phyloP scores from a whole-genome alignment of 1,140 invertebrate genomes.

The Drosophila mayri region DNA sequence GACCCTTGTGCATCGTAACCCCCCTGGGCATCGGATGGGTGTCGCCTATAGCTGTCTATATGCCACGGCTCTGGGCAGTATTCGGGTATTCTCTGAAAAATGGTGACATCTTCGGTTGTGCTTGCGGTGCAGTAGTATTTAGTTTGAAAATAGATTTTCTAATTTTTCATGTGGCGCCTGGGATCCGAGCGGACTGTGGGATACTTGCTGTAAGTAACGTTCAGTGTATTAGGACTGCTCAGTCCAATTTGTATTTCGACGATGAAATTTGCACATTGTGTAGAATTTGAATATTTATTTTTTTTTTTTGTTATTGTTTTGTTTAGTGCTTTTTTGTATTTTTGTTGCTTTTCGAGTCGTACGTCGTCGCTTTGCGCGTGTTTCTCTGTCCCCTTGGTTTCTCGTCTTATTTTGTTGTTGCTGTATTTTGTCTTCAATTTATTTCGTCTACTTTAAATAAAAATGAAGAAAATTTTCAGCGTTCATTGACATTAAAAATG shows the following conservation, averaged over 20 bases:
- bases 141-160: constrained; percentile 53
- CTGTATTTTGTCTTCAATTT: constrained; percentile 62
- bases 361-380: constrained; percentile 64
- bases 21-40: constrained; percentile 15
- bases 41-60: constrained; percentile 14
- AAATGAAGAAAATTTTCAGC: constrained; percentile 77
- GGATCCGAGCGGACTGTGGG: constrained; percentile 2
- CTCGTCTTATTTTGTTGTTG: constrained; percentile 32
- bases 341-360: constrained; percentile 25
- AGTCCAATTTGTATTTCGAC: constrained; percentile 70
- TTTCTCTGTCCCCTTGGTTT: constrained; percentile 55
- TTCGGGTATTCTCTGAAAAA: constrained; percentile 19
- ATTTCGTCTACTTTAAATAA: constrained; percentile 81
- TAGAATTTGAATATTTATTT: constrained; percentile 77
- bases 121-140: background rate
- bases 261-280: constrained; percentile 67
- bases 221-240: constrained; percentile 41
- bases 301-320: constrained; percentile 50
- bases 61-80: constrained; percentile 2
- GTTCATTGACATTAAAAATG: constrained; percentile 76
- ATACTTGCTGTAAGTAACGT: constrained; percentile 43
- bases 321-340: constrained; percentile 28
- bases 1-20: constrained; percentile 32
- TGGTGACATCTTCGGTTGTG: constrained; percentile 36
- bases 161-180: constrained; percentile 65